Evolutionary conservation across 2,888 invertebrate species (phyloP), one percentile per base, ranked within the genome.

Genomic region (Chironomus tentans): DNA sequence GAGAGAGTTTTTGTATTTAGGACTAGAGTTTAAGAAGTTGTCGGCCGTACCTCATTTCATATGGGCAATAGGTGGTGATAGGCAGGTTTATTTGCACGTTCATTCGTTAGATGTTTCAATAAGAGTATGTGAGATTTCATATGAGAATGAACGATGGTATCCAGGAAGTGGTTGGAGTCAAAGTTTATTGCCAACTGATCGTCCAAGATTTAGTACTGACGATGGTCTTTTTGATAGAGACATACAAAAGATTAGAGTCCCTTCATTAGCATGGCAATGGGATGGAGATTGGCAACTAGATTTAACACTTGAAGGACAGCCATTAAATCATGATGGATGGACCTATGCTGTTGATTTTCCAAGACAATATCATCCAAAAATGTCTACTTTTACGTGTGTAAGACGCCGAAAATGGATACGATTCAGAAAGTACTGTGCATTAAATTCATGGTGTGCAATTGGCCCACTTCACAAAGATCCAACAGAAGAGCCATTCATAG

Each of bases 211-310:
- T 86, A 96, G 95, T 13, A 92, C 90, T 79, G 88, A 88, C 80
- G 94, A 95, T 86, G 97, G 97, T 5, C 88, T 89, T 7, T 87
- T 88, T 48, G 92, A 93, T 80, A 87, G 94, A 77, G 88, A 91
- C 47, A 91, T 93, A 78, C 91, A 93, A 80, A 90, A 90, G 82
- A 93, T 97, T 77, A 87, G 92, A 78, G 84, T 97, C 69, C 97
- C 97, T 5, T 95, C 96, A 0, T 92, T 94, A 90, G 94, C 95
- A 15, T 97, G 97, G 97, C 92, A 94, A 81, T 97, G 97, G 97
- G 97, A 97, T 85, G 93, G 93, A 3, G 94, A 95, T 79, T 97
- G 97, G 96, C 91, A 92, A 80, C 85, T 94, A 76, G 94, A 95
- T 81, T 87, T 93, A 21, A 91, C 92, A 4, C 85, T 93, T 79